phyloP scores from a whole-genome alignment of 64 coral and sea anemone species.

The Pocillopora damicornis region DNA sequence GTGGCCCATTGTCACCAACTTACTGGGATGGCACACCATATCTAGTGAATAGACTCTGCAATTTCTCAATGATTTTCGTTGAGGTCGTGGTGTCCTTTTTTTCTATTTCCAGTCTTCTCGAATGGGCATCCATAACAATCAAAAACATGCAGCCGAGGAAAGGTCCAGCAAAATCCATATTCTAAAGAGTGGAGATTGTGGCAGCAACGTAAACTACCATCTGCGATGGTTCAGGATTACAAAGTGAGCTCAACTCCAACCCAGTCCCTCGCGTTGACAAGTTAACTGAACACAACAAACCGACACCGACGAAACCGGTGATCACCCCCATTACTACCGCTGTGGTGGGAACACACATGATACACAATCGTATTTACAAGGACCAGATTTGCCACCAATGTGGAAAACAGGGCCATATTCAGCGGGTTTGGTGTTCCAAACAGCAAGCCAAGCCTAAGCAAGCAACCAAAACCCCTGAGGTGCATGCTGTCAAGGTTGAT shows the following conservation, averaged over 20 bases:
- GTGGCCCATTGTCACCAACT: too few species aligned
- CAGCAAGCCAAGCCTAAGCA: background rate
- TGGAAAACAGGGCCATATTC: conserved; percentile 12
- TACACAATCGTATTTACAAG: conserved; percentile 23
- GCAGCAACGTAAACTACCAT: conserved; percentile 25
- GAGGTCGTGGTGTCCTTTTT: too few species aligned
- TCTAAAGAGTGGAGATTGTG: conserved; percentile 13
- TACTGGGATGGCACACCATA: too few species aligned
- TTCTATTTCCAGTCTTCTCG: too few species aligned
- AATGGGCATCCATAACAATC: too few species aligned
- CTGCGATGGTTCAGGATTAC: conserved; percentile 4
- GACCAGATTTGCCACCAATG: conserved; percentile 4
- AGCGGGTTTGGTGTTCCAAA: background rate
- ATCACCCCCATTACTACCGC: conserved; percentile 21
- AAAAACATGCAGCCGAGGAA: too few species aligned
- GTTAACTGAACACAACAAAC: background rate
- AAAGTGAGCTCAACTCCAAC: background rate
- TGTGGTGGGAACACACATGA: background rate
- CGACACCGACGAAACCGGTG: background rate
- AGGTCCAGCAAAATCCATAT: background rate
- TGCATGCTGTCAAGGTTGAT: background rate
- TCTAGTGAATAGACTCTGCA: too few species aligned
- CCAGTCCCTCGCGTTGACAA: background rate
- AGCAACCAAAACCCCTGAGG: background rate
- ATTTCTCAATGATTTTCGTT: too few species aligned